Evolutionary conservation across 2,888 invertebrate species (phyloP).

Genomic region (Harpalus rubripes): DNA sequence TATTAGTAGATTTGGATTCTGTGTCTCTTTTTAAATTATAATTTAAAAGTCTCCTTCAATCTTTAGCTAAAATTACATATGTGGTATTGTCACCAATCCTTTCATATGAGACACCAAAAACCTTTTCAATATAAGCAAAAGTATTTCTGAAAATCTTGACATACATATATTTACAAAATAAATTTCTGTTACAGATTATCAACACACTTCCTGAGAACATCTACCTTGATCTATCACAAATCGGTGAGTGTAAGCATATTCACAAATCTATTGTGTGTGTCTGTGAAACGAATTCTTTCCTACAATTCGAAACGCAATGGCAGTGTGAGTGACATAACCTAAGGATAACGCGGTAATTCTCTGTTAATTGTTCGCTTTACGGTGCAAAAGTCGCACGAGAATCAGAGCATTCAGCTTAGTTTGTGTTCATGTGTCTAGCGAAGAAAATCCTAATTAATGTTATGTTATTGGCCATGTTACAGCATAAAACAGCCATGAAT

Average conservation of each 20-base stretch:
- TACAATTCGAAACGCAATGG: constrained; percentile 1
- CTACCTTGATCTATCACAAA: background rate
- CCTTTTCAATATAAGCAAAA: too few relatives aligned
- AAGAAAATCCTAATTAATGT: background rate
- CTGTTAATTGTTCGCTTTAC: constrained; percentile 18
- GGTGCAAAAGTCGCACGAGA: background rate
- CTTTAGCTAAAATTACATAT: too few relatives aligned
- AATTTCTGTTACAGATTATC: too few relatives aligned
- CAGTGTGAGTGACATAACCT: constrained; percentile 16
- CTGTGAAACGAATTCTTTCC: constrained; percentile 20
- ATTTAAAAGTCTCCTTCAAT: too few relatives aligned
- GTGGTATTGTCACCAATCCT: too few relatives aligned
- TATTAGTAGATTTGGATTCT: too few relatives aligned
- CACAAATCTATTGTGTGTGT: background rate
- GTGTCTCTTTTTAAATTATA: too few relatives aligned
- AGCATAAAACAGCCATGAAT: background rate
- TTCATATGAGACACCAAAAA: too few relatives aligned
- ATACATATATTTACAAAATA: too few relatives aligned
- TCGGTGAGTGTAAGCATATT: background rate
- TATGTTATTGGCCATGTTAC: background rate
- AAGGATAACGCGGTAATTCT: constrained; percentile 18
- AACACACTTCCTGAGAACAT: too few relatives aligned
- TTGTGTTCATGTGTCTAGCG: background rate
- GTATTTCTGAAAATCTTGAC: too few relatives aligned
- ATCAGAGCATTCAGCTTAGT: constrained; percentile 4